Evolutionary conservation across 2,888 invertebrate genomes (phyloP).

Genomic region (Gonocerus acuteangulatus): DNA sequence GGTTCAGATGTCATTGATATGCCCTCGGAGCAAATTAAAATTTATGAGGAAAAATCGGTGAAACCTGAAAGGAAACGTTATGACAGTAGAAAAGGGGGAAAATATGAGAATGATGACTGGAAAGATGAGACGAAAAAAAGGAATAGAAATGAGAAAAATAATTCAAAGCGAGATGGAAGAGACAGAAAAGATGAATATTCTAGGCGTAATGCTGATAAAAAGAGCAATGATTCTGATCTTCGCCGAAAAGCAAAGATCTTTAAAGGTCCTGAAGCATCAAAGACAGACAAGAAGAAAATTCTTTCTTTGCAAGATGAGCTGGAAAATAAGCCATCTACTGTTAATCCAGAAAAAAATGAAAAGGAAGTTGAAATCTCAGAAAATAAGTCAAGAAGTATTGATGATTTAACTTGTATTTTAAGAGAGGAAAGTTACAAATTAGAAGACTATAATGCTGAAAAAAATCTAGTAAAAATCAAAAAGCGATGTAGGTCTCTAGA

Average conservation of each 20-base stretch:
- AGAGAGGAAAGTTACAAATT: background rate
- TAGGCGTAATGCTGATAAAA: slow-evolving; percentile 13
- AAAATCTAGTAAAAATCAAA: background rate
- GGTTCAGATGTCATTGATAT: slow-evolving; percentile 15
- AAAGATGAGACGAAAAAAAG: slow-evolving; percentile 46
- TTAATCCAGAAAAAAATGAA: background rate
- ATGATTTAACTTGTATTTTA: slow-evolving; percentile 6
- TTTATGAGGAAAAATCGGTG: slow-evolving; percentile 4
- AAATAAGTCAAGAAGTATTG: slow-evolving; percentile 9
- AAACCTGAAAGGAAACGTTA: slow-evolving; percentile 16
- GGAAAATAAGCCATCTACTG: background rate
- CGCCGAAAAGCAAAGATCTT: slow-evolving; percentile 2
- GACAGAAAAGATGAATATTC: slow-evolving; percentile 18
- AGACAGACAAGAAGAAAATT: slow-evolving; percentile 3
- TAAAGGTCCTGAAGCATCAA: slow-evolving; percentile 12
- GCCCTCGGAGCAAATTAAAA: slow-evolving; percentile 42
- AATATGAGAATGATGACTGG: slow-evolving; percentile 51
- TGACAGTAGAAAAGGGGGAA: slow-evolving; percentile 35
- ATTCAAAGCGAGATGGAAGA: slow-evolving; percentile 13
- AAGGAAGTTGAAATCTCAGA: background rate
- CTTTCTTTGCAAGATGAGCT: background rate
- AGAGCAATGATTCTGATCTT: slow-evolving; percentile 1
- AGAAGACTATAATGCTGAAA: background rate
- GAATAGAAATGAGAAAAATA: slow-evolving; percentile 11
- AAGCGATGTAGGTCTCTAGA: slow-evolving; percentile 10